Conservation (phyloP, 2,797 vertebrate genomes). For the Paratrypauchen microcephalus region DNA sequence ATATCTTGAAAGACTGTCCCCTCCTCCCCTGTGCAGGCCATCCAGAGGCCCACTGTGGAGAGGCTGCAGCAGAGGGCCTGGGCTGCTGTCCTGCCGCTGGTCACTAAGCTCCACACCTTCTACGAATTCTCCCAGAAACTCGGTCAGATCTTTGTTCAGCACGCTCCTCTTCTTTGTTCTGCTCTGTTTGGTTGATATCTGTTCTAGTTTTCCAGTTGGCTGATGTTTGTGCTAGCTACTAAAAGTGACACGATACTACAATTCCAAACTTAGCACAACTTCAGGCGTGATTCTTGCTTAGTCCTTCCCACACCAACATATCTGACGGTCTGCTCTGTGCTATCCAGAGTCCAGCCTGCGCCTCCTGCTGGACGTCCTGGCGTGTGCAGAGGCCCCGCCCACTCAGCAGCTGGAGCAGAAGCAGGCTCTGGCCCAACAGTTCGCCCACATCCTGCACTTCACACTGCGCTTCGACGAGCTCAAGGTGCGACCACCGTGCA, state of each 20-base stretch:
- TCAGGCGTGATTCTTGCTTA: too few species aligned
- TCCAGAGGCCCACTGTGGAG: slow-evolving; percentile 90
- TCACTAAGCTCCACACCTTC: slow-evolving; percentile 94
- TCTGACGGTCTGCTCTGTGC: background rate
- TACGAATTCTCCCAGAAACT: slow-evolving; percentile 96
- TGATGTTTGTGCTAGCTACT: too few species aligned
- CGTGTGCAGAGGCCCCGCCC: slow-evolving; percentile 84
- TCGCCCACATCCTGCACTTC: slow-evolving; percentile 97
- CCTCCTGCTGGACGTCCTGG: slow-evolving; percentile 87
- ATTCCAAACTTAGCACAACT: too few species aligned
- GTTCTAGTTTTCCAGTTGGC: too few species aligned
- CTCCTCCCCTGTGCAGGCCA: slow-evolving; percentile 79
- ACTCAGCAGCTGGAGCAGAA: slow-evolving; percentile 98
- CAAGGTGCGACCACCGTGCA: slow-evolving; percentile 77
- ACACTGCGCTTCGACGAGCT: slow-evolving; percentile 97
- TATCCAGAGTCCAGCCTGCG: slow-evolving; percentile 84
- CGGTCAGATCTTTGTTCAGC: slow-evolving; percentile 71
- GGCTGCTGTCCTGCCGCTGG: slow-evolving; percentile 91
- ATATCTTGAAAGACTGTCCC: background rate
- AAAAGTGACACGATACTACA: too few species aligned
- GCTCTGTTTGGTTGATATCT: too few species aligned
- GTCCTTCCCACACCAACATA: background rate
- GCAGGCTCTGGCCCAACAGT: slow-evolving; percentile 97
- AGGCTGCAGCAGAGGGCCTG: slow-evolving; percentile 91
- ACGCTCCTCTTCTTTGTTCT: background rate